Evolutionary conservation across 2,797 vertebrate genomes (phyloP), one percentile per base, ranked within the genome.

Genomic region (Chromobotia macracanthus): DNA sequence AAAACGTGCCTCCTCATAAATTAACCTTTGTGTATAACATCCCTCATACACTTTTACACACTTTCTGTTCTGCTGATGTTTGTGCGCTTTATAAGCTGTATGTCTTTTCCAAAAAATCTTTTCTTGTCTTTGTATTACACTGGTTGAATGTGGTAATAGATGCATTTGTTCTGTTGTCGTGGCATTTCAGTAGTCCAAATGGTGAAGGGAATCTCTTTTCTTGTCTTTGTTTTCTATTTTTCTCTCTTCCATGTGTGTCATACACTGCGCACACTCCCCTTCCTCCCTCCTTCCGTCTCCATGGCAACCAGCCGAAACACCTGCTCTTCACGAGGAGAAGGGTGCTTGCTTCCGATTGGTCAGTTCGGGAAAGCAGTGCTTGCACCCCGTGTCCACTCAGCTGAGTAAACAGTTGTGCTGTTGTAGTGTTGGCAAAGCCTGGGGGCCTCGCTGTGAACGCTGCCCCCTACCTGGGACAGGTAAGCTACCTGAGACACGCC

Each of bases 401-500:
- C 95, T 99, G 92, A 98, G 95, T 92, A 97, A 95, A 91, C 97
- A 98, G 94, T 95, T 99, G 86, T 99, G 97, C 92, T 99, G 97
- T 93, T 99, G 97, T 94, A 99, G 97, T 78, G 97, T 99, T 92
- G 97, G 97, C 89, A 99, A 99, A 89, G 97, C 96, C 87, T 99
- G 97, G 97, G 97, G 97, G 72, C 95, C 96, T 0, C 92, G 90
- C 82, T 99, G 97, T 90, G 97, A 99, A 91, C 96, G 94, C 93
- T 99, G 97, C 88, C 97, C 97, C 0, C 89, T 92, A 85, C 96
- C 94, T 80, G 97, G 97, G 92, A 98, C 97, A 97, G 97, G 97
- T 99, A 95, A 97, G 89, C 80, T 74, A 65, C 38, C 55, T 66
- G 28, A 50, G 56, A 67, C 78, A 70, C 77, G 65, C 55, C 71